Evolutionary conservation across 2,113 vertebrate genomes (phyloP), one percentile per base, ranked within the genome.

Genomic region (Columbina picui): DNA sequence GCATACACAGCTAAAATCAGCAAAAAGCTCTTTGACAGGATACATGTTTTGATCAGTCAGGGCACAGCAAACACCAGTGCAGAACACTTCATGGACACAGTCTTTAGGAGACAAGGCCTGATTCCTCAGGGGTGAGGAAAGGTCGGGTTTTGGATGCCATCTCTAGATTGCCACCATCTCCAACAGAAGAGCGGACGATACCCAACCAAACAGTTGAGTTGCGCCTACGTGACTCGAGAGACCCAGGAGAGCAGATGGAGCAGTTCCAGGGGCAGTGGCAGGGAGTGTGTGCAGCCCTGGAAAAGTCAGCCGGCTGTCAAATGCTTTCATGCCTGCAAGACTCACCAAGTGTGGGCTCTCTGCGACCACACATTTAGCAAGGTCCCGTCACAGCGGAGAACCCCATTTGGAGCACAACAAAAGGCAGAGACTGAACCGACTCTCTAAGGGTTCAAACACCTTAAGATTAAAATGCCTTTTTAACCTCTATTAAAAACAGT

Each of bases 1-100:
- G 39, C 38, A 20, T 6, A 8, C 1, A 0, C 50, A 30, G 45
- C 56, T 43, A 3, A 2, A 4, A 49, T 29, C 6, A 3, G n/a
- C 70, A 91, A 21, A 76, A 10, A 1, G 7, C 29, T 67, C 43
- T 69, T 18, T 45, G 81, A 43, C 36, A 78, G 57, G 39, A 78
- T 1, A 12, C 4, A 1, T n/a, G 39, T 50, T 78, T 57, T 6
- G 1, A 41, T 29, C 68, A 41, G 61, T 15, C 61, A 73, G 67
- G 50, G 29, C 75, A 83, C 0, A 32, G 90, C 55, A 80, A 90
- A 85, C 52, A 77, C 14, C 49, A 53, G 23, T 9, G 49, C 77
- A 57, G 23, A 84, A 55, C 36, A 22, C 29, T 77, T 82, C 19
- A 45, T 7, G 23, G 39, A 39, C 0, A 1, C 2, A 0, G 36